Conservation (phyloP, 2,113 vertebrate genomes). For the Neotoma lepida region DNA sequence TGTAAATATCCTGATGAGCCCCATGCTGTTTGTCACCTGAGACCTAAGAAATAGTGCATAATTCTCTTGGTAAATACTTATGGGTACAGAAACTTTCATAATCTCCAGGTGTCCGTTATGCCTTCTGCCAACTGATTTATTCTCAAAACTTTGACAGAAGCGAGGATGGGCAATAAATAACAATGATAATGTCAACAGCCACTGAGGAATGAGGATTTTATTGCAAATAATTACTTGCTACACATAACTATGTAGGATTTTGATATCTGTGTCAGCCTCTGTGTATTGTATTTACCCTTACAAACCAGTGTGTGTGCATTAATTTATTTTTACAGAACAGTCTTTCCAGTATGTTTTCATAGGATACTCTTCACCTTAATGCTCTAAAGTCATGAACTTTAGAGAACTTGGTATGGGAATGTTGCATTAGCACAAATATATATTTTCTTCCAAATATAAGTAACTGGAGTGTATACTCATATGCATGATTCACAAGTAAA, state of each 20-base stretch:
- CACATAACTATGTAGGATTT: neutral
- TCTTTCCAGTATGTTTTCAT: neutral
- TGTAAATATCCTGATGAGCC: neutral
- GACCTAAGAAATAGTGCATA: neutral
- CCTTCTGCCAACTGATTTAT: neutral
- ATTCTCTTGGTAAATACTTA: neutral
- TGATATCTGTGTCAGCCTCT: neutral
- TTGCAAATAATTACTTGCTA: slow-evolving; percentile 18
- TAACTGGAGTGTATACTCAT: neutral
- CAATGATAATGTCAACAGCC: neutral
- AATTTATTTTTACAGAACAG: neutral
- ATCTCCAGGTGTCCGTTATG: neutral
- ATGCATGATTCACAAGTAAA: slow-evolving; percentile 34
- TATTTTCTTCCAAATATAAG: slow-evolving; percentile 38
- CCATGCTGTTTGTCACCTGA: neutral
- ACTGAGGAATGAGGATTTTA: neutral
- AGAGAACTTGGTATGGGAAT: neutral
- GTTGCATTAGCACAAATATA: slow-evolving; percentile 52
- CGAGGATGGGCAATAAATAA: slow-evolving; percentile 28
- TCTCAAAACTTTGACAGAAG: neutral
- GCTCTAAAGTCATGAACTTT: slow-evolving; percentile 27
- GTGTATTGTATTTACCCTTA: neutral
- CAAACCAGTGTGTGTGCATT: neutral
- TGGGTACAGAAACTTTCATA: neutral
- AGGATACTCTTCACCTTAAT: neutral